Evolutionary conservation across 2,888 invertebrate species (phyloP).

Genomic region (Drosophila koepferae): DNA sequence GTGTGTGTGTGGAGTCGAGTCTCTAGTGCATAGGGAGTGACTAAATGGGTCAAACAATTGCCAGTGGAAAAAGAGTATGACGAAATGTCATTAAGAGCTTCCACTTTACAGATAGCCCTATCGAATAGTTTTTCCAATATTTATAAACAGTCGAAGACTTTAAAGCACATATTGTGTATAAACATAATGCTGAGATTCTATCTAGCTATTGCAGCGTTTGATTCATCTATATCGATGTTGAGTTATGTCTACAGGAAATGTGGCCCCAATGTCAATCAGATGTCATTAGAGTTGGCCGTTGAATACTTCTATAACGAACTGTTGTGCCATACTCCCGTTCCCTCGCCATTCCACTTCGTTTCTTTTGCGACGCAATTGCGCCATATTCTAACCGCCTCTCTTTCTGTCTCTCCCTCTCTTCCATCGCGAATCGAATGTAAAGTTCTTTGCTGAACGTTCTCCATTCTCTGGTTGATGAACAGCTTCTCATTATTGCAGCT

Average conservation of each 20-base stretch:
- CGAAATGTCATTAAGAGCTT: not conserved
- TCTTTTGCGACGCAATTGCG: conserved; percentile 22
- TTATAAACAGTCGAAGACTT: not conserved
- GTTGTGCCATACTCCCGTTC: conserved; percentile 19
- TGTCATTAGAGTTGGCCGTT: conserved; percentile 58
- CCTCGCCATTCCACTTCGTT: not conserved
- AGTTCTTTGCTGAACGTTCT: conserved; percentile 29
- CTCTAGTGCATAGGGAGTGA: conserved; percentile 16
- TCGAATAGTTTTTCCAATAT: not conserved
- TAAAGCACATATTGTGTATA: not conserved
- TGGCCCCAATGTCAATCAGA: conserved; percentile 72
- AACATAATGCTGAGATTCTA: not conserved
- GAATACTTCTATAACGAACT: conserved; percentile 35
- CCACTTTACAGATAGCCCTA: not conserved
- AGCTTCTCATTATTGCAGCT: conserved; percentile 60
- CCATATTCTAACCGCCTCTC: not conserved
- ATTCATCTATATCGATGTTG: conserved; percentile 18
- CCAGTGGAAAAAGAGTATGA: conserved; percentile 1
- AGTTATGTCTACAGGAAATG: conserved; percentile 47
- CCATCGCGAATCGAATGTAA: conserved; percentile 28
- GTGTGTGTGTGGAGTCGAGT: not conserved
- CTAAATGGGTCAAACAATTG: conserved; percentile 45
- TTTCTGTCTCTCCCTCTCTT: not conserved
- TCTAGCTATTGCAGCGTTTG: not conserved
- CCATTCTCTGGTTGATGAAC: conserved; percentile 44